Percentiles rank a stretch among this genome's conserved stretches.
These are phyloP conservation scores for Muntiacus muntjak DNA, from an alignment of 2,113 vertebrate species.

Conservation along the genomic window DNA sequence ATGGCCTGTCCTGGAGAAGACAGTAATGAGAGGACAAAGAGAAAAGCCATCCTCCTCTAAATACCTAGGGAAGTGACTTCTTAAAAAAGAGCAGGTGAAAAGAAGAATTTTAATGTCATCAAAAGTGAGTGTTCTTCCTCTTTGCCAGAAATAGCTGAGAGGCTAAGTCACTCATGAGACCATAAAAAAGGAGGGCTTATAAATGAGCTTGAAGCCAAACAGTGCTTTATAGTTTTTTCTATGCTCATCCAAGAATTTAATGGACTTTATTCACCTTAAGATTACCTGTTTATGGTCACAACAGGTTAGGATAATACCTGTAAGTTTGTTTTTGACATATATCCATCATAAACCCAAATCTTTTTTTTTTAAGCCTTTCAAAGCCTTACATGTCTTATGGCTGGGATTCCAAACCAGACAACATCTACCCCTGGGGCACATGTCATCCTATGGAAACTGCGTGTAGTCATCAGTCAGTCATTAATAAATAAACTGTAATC, in stretches of 20 bases:
- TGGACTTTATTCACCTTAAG: neutral
- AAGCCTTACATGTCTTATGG: neutral
- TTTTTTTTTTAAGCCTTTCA: neutral
- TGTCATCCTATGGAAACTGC: neutral
- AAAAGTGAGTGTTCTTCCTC: neutral
- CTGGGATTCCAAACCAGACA: neutral
- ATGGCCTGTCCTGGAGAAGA: constrained; percentile 20
- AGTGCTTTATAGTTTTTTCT: neutral
- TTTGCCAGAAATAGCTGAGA: constrained; percentile 31
- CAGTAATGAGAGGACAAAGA: constrained; percentile 42
- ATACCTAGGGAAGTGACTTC: neutral
- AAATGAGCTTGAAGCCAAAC: neutral
- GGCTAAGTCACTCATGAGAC: neutral
- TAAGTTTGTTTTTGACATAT: neutral
- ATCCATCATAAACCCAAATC: neutral
- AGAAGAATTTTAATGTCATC: neutral
- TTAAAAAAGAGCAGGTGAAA: neutral
- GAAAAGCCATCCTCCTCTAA: neutral
- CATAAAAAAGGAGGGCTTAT: neutral
- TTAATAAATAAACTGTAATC: neutral
- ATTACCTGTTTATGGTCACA: neutral
- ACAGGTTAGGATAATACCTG: neutral
- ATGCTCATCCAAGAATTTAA: neutral
- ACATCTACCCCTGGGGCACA: rapidly evolving
- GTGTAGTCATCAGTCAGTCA: neutral